These are phyloP conservation scores for Echinometra lucunter DNA, from an alignment of 53 echinoderm and acorn worm species.

Conservation along the genomic window DNA sequence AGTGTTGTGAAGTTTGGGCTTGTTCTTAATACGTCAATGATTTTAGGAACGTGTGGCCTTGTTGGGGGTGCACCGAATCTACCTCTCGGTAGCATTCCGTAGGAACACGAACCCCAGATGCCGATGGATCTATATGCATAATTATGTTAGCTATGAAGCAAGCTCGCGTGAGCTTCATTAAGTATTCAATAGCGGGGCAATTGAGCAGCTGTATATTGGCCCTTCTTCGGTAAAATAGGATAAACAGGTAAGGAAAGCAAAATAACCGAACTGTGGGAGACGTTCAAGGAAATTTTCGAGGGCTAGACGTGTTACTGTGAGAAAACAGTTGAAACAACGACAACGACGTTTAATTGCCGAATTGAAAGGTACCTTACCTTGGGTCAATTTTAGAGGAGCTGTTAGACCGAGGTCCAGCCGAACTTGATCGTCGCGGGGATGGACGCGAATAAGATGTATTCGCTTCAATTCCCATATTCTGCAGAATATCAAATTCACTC, in stretches of 20 bases:
- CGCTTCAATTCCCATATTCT: constrained; percentile 33
- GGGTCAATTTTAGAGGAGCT: constrained; percentile 75
- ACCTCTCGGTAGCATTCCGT: constrained; percentile 46
- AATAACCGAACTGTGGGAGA: constrained; percentile 19
- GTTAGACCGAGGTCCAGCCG: constrained; percentile 28
- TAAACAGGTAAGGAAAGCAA: constrained; percentile 46
- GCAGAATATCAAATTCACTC: constrained; percentile 54
- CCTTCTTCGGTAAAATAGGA: background rate
- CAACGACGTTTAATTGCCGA: background rate
- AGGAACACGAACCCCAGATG: constrained; percentile 56
- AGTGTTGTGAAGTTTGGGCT: constrained; percentile 50
- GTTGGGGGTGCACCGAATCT: constrained; percentile 35
- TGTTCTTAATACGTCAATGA: constrained; percentile 60
- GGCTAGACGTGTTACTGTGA: constrained; percentile 1
- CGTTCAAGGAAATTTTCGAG: constrained; percentile 26
- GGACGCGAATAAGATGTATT: background rate
- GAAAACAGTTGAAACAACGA: background rate
- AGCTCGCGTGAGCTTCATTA: constrained; percentile 64
- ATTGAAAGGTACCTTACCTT: constrained; percentile 60
- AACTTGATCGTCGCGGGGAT: background rate
- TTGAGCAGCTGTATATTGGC: constrained; percentile 3
- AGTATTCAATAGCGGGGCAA: constrained; percentile 50
- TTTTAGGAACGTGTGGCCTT: constrained; percentile 41
- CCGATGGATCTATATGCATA: constrained; percentile 50
- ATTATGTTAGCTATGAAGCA: constrained; percentile 6